Base-by-base conservation (phyloP, 2,888 invertebrate species). In the Drosophila anomalata region DNA sequence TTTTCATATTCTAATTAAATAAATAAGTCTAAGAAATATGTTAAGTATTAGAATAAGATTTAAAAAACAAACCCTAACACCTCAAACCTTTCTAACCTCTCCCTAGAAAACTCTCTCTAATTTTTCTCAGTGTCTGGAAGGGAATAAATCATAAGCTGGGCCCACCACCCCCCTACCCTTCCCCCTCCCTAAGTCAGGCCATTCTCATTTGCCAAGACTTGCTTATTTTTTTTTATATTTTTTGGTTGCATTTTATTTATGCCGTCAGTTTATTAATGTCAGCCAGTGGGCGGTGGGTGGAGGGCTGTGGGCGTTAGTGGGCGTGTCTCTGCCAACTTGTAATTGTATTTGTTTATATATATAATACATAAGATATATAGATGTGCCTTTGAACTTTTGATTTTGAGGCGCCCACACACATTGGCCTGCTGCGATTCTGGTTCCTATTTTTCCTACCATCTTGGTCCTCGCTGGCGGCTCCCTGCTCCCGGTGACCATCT, bases 231-330 rank as follows among this genome's bases (percentile, higher is more conserved):
- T 51, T 66, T 55, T 42, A 39, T 42, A 24, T 53, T 36, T 69
- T 62, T 57, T 75, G 61, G 61, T 75, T 65, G 81, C 76, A 63
- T 88, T 79, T 89, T 87, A 87, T 87, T 87, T 88, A 87, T 89
- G 89, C 86, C 75, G 85, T 87, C 89, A 88, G 89, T 88, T 88
- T 88, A 88, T 89, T 84, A 81, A 89, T 85, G 85, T 83, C 87
- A 77, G 73, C 26, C 70, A 48, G 50, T 50, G 22, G 60, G 73
- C 53, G 41, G 22, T 11, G 41, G 52, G 20, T 5, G 33, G 14
- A 11, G 12, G 31, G 2, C n/a, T 6, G 36, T 22, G 20, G 62
- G 63, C 44, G 63, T 51, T 20, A 9, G n/a, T 53, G 14, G 47
- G 29, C 22, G 29, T 68, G 67, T 66, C 73, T 55, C 69, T 70